Conservation (phyloP, 2,888 invertebrate species). For the Diaprepes abbreviatus region DNA sequence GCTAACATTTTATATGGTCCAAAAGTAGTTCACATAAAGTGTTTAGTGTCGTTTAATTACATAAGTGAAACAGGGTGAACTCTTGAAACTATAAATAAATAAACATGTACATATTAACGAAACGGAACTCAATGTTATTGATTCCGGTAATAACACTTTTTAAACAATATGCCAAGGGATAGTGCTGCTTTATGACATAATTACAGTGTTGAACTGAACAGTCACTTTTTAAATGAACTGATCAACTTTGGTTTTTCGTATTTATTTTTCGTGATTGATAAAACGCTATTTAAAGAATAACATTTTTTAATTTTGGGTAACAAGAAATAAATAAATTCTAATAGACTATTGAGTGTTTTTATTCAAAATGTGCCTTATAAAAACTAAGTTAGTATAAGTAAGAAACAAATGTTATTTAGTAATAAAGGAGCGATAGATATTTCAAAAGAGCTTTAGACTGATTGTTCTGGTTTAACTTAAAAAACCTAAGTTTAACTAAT, state of each 20-base stretch:
- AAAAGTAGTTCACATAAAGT: constrained; percentile 1
- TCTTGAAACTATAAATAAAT: not conserved
- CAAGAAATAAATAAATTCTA: not conserved
- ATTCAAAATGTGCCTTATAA: constrained; percentile 13
- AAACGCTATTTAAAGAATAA: not conserved
- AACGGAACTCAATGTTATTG: not conserved
- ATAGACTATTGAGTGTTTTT: constrained; percentile 1
- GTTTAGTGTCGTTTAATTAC: constrained; percentile 53
- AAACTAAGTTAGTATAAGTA: constrained; percentile 1
- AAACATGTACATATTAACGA: not conserved
- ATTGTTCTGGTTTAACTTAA: not conserved
- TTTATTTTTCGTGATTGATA: not conserved
- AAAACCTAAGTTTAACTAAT: too few relatives aligned
- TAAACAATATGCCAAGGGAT: not conserved
- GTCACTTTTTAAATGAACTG: not conserved
- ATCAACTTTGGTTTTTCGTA: not conserved
- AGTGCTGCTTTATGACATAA: not conserved
- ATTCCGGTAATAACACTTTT: not conserved
- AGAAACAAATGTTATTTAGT: not conserved
- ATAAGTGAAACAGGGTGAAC: constrained; percentile 20
- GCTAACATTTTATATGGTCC: constrained; percentile 5
- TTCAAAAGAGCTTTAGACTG: not conserved
- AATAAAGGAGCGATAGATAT: not conserved
- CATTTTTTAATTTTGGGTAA: not conserved
- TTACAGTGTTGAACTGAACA: not conserved